Percentiles rank a stretch among this genome's conserved stretches.
Evolutionary conservation across 2,888 invertebrate genomes (phyloP).

Genomic region (Tipula vernalis): DNA sequence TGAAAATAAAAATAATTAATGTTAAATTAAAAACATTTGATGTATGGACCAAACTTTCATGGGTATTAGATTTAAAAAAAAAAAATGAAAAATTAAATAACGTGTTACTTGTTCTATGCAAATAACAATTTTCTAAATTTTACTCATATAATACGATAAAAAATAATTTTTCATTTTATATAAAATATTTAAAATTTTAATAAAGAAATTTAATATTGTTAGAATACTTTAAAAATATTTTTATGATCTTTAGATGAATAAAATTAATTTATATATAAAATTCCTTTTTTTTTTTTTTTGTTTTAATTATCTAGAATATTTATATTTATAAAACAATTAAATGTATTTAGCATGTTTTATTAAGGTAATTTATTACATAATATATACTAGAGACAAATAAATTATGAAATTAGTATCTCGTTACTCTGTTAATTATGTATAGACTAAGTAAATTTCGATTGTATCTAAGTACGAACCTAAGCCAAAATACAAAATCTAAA

Average conservation of each 20-base stretch:
- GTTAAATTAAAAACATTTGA: not conserved
- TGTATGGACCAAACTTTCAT: not conserved
- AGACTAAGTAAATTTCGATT: not conserved
- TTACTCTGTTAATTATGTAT: not conserved
- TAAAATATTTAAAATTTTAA: not conserved
- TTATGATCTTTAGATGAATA: not conserved
- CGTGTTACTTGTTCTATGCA: no score
- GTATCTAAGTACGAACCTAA: not conserved
- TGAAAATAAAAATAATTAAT: not conserved
- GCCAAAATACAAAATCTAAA: not conserved
- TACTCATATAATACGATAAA: not conserved
- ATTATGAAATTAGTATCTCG: not conserved
- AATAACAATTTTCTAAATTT: not conserved
- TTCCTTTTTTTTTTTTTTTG: not conserved
- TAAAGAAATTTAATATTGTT: not conserved
- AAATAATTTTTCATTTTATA: not conserved
- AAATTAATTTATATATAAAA: not conserved
- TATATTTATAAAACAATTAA: not conserved
- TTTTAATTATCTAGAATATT: not conserved
- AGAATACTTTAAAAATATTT: not conserved
- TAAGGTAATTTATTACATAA: not conserved
- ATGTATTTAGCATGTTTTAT: not conserved
- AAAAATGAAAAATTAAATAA: not conserved
- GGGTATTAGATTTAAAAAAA: not conserved
- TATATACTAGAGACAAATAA: not conserved